phyloP scores from a whole-genome alignment of 2,797 vertebrate species.

The Zenarchopterus dispar region DNA sequence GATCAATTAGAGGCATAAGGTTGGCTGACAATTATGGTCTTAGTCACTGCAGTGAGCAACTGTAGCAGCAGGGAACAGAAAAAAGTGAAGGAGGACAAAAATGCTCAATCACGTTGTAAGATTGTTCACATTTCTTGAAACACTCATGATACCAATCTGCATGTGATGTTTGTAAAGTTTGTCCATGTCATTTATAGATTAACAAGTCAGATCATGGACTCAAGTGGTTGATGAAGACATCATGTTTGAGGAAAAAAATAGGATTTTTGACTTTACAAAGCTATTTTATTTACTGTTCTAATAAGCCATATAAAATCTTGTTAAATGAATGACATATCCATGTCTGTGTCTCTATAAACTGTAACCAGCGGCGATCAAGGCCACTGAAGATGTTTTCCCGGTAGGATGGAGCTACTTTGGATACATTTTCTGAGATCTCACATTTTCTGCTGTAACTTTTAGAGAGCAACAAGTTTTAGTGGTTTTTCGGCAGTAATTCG shows the following conservation, averaged over 20 bases:
- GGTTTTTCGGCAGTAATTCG: constrained; percentile 18
- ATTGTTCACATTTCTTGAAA: neutral
- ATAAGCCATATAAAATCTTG: neutral
- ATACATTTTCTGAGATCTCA: constrained; percentile 6
- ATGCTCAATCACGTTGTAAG: neutral
- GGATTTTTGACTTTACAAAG: neutral
- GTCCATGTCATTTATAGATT: neutral
- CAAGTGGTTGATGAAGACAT: too few relatives aligned
- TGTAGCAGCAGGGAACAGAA: constrained; percentile 23
- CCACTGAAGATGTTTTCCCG: neutral
- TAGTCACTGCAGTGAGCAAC: constrained; percentile 32
- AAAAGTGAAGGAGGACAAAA: neutral
- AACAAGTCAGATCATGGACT: too few relatives aligned
- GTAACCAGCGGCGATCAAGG: constrained; percentile 14
- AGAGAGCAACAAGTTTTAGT: constrained; percentile 3
- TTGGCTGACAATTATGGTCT: constrained; percentile 29
- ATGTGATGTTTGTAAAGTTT: neutral
- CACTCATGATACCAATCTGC: neutral
- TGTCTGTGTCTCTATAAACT: neutral
- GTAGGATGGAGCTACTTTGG: neutral
- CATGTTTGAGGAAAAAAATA: too few relatives aligned
- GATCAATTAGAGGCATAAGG: constrained; percentile 49
- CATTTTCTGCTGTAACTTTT: constrained; percentile 34
- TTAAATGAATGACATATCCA: neutral
- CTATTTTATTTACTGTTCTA: neutral